A percentile compares a stretch with the other conserved stretches of the same genome.
phyloP scores from a whole-genome alignment of 2,113 vertebrate species.

The Mesoclemmys tuberculata region DNA sequence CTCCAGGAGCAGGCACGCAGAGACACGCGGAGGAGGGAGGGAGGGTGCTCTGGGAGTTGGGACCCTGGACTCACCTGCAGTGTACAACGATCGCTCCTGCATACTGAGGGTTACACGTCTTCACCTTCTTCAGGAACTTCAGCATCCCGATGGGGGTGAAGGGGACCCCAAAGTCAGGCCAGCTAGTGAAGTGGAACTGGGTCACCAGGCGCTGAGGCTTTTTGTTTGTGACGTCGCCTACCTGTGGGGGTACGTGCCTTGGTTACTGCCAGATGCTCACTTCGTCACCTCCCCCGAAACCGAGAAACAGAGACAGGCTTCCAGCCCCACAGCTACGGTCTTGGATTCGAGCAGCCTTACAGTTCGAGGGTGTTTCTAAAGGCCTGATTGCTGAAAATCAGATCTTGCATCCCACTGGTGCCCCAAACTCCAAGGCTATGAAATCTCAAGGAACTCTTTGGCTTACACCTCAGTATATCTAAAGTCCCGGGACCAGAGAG shows the following conservation, averaged over 20 bases:
- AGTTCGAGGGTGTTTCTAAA: not conserved
- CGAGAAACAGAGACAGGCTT: not conserved
- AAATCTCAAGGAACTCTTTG: not conserved
- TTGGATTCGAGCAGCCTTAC: not conserved
- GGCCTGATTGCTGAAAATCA: not conserved
- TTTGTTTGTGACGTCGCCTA: slow-evolving; percentile 94
- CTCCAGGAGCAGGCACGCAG: not conserved
- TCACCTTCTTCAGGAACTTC: slow-evolving; percentile 99
- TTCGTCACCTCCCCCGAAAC: not conserved
- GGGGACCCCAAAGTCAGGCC: slow-evolving; percentile 97
- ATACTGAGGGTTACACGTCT: slow-evolving; percentile 93
- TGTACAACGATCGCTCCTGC: slow-evolving; percentile 97
- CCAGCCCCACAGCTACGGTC: not conserved
- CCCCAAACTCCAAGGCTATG: not conserved
- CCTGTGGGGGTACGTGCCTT: slow-evolving; percentile 68
- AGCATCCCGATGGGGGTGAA: slow-evolving; percentile 99
- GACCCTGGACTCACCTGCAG: slow-evolving; percentile 87
- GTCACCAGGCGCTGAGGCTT: slow-evolving; percentile 97
- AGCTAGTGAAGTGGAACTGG: slow-evolving; percentile 99
- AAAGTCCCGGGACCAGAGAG: not conserved
- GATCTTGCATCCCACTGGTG: not conserved
- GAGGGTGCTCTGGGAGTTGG: not conserved
- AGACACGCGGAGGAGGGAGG: not conserved
- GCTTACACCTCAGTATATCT: not conserved
- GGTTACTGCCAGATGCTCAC: not conserved